Evolutionary conservation across 2,888 invertebrate species (phyloP).

Genomic region (Cataglyphis cursor): DNA sequence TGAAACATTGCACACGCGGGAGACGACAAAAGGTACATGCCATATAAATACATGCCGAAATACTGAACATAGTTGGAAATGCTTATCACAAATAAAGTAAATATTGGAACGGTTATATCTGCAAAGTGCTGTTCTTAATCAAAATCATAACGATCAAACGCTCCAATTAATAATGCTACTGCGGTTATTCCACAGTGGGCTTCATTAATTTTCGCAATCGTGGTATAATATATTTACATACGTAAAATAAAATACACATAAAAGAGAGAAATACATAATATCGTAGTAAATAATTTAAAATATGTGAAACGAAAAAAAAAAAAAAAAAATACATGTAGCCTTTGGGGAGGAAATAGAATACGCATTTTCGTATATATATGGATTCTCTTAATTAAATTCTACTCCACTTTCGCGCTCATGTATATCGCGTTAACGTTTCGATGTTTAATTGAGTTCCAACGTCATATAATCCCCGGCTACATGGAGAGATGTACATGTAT

Average conservation of each 20-base stretch:
- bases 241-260: constrained; percentile 22
- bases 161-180: constrained; percentile 23
- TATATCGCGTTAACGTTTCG: constrained; percentile 54
- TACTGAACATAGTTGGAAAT: neutral
- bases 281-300: constrained; percentile 23
- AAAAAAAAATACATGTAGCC: neutral
- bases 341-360: constrained; percentile 6
- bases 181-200: constrained; percentile 21
- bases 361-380: constrained; percentile 18
- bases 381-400: constrained; percentile 56
- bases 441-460: constrained; percentile 21
- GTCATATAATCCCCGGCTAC: neutral
- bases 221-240: neutral
- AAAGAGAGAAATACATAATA: neutral
- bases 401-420: neutral
- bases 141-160: constrained; percentile 32
- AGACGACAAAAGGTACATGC: neutral
- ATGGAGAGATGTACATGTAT: neutral
- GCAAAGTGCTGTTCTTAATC: constrained; percentile 28
- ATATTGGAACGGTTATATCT: constrained; percentile 8
- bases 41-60: neutral
- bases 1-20: neutral
- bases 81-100: constrained; percentile 30
- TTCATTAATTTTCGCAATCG: constrained; percentile 36
- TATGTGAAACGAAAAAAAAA: constrained; percentile 12